A percentile compares a stretch with the other conserved stretches of the same genome.
phyloP scores from a whole-genome alignment of 2,888 invertebrate species.

The Acheta domesticus region DNA sequence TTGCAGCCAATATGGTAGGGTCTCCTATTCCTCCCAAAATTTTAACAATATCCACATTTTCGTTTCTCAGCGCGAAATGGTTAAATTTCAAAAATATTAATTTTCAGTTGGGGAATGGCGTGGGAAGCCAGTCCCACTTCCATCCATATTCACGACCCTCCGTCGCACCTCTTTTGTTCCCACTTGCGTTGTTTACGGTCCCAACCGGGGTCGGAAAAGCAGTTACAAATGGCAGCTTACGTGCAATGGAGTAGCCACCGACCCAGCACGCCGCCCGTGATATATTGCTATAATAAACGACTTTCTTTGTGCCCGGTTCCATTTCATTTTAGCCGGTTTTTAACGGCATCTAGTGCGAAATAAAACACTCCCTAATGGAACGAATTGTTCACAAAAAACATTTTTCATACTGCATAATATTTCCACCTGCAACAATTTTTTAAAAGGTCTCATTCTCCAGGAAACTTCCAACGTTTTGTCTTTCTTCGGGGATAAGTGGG shows the following conservation, averaged over 20 bases:
- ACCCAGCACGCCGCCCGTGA: not conserved
- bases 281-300: not conserved
- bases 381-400: not conserved
- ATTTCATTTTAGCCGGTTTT: slow-evolving; percentile 8
- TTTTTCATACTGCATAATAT: not conserved
- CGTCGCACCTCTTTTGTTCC: not conserved
- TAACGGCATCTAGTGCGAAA: not conserved
- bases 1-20: too few relatives aligned
- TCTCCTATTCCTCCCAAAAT: too few relatives aligned
- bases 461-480: not conserved
- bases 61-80: too few relatives aligned
- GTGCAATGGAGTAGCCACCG: not conserved
- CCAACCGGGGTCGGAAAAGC: not conserved
- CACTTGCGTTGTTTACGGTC: not conserved
- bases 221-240: slow-evolving; percentile 18
- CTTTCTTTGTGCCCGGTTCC: not conserved
- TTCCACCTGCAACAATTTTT: not conserved
- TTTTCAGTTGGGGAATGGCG: too few relatives aligned
- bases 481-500: not conserved
- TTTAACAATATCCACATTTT: too few relatives aligned
- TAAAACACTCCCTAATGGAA: slow-evolving; percentile 4
- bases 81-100: too few relatives aligned
- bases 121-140: not conserved
- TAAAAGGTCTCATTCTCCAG: not conserved
- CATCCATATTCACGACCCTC: not conserved